Conservation (phyloP, 2,888 invertebrate species). For the Pachycephus smyrnensis region DNA sequence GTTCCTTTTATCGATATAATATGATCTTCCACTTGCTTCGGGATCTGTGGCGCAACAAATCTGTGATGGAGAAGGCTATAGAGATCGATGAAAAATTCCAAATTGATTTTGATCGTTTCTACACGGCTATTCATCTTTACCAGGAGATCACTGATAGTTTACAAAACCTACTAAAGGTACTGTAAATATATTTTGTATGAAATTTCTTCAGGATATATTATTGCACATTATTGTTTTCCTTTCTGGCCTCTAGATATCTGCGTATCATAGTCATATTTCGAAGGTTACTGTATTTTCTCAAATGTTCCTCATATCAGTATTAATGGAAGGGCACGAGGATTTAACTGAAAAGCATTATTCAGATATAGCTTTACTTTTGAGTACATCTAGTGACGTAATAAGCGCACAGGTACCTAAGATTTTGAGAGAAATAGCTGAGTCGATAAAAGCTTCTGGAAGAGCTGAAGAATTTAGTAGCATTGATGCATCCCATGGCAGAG, state of each 20-base stretch:
- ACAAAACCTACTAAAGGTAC: not conserved
- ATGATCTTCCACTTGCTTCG: constrained; percentile 49
- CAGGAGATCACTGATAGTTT: constrained; percentile 9
- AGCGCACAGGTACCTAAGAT: constrained; percentile 80
- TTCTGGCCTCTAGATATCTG: constrained; percentile 38
- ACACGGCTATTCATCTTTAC: constrained; percentile 34
- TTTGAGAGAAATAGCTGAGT: constrained; percentile 67
- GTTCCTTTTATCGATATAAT: constrained; percentile 38
- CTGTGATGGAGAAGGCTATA: constrained; percentile 55
- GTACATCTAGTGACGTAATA: constrained; percentile 76
- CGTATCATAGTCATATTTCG: constrained; percentile 68
- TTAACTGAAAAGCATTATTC: constrained; percentile 75
- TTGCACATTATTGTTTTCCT: not conserved
- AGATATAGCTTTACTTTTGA: constrained; percentile 77
- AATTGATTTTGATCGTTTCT: constrained; percentile 53
- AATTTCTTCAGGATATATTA: not conserved
- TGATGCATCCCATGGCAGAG: constrained; percentile 68
- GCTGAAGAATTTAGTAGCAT: constrained; percentile 69
- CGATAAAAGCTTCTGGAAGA: constrained; percentile 66
- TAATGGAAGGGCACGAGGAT: constrained; percentile 70
- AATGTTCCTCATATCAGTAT: constrained; percentile 70
- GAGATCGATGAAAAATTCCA: constrained; percentile 58
- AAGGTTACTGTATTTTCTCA: constrained; percentile 70
- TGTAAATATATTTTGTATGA: not conserved
- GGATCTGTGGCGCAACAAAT: constrained; percentile 55